Evolutionary conservation across 2,797 vertebrate species (phyloP).

Genomic region (Antrozous pallidus): DNA sequence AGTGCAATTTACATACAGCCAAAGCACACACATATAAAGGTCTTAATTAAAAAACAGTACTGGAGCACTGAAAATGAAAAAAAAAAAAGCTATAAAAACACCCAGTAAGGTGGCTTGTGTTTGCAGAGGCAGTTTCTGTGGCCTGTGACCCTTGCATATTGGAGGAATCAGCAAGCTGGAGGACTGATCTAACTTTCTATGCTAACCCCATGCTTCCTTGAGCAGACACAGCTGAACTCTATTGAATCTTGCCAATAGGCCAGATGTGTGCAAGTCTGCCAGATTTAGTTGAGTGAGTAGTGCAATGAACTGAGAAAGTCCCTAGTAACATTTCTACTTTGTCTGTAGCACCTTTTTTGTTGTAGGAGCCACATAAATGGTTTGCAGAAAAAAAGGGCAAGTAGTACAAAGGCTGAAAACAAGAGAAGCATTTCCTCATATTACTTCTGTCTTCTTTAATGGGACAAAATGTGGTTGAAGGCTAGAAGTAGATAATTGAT

Average conservation of each 20-base stretch:
- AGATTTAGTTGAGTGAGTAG: background rate
- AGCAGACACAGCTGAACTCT: background rate
- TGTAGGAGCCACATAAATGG: background rate
- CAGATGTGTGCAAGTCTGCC: background rate
- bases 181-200: background rate
- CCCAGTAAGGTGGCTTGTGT: background rate
- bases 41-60: background rate
- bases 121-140: background rate
- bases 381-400: background rate
- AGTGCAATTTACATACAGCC: background rate
- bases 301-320: background rate
- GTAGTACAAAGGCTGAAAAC: background rate
- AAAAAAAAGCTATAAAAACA: background rate
- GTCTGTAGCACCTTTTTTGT: background rate
- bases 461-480: background rate
- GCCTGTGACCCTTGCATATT: background rate
- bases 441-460: background rate
- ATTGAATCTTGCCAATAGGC: background rate
- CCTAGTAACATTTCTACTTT: background rate
- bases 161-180: background rate
- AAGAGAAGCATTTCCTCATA: background rate
- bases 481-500: slow-evolving; percentile 21
- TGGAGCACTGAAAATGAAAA: background rate
- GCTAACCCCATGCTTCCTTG: background rate
- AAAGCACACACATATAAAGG: background rate